Conservation (phyloP, 2,113 vertebrate species). For the Chunga burmeisteri region DNA sequence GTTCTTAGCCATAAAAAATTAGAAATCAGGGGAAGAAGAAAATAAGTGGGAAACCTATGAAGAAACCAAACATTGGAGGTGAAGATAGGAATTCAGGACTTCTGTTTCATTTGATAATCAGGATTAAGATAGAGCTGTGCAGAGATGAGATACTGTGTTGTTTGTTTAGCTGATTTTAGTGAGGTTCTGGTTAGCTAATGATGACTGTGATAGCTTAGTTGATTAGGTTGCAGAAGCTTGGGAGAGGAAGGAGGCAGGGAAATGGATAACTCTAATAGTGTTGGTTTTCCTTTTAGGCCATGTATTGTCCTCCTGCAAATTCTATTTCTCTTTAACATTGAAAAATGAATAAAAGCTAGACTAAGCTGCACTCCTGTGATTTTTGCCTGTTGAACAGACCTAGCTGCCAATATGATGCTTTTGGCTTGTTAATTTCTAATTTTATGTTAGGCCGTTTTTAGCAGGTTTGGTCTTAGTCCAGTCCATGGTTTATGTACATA, state of each 20-base stretch:
- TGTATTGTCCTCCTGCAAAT: neutral
- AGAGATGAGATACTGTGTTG: neutral
- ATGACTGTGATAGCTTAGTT: neutral
- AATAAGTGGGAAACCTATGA: neutral
- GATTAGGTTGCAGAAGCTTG: neutral
- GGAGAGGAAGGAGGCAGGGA: neutral
- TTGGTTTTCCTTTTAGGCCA: neutral
- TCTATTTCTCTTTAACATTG: neutral
- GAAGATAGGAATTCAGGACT: neutral
- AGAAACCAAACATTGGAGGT: neutral
- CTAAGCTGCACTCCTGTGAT: neutral
- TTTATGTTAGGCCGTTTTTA: neutral
- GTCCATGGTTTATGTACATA: neutral
- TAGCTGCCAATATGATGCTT: neutral
- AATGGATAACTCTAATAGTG: neutral
- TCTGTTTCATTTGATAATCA: neutral
- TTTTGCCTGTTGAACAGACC: neutral
- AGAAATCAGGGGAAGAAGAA: neutral
- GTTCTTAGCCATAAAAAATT: neutral
- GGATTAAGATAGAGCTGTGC: neutral
- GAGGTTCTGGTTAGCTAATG: neutral
- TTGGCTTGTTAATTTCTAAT: neutral
- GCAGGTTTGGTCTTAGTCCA: neutral
- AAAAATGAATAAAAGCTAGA: neutral
- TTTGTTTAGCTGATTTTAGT: neutral